phyloP scores from a whole-genome alignment of 2,113 vertebrate genomes.

The Sorex araneus region DNA sequence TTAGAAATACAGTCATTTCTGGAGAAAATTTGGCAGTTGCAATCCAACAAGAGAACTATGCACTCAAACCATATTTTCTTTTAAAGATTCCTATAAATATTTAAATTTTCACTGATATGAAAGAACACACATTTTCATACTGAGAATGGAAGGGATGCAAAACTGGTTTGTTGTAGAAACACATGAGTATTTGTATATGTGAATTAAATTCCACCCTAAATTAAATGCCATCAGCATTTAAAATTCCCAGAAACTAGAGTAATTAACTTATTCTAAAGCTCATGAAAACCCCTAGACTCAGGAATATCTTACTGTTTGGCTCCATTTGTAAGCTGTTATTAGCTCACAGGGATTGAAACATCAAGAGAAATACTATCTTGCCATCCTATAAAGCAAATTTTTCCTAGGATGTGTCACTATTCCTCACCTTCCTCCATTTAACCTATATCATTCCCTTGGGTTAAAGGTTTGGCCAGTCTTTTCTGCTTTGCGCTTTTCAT shows the following conservation, averaged over 20 bases:
- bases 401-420: neutral
- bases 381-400: conserved; percentile 42
- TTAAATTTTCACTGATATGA: neutral
- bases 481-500: conserved; percentile 50
- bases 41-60: conserved; percentile 11
- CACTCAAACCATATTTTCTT: conserved; percentile 5
- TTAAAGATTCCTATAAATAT: neutral
- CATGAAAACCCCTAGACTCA: conserved; percentile 37
- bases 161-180: conserved; percentile 56
- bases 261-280: conserved; percentile 53
- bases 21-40: conserved; percentile 56
- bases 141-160: conserved; percentile 40
- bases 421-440: neutral
- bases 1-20: conserved; percentile 40
- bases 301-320: neutral
- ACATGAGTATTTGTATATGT: neutral
- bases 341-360: neutral
- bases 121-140: conserved; percentile 71
- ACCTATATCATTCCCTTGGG: neutral
- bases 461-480: conserved; percentile 50
- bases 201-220: conserved; percentile 39
- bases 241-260: conserved; percentile 38
- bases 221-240: conserved; percentile 44
- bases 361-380: neutral
- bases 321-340: conserved; percentile 69